A percentile compares a stretch with the other conserved stretches of the same genome.
Evolutionary conservation across 2,113 vertebrate species (phyloP).

Genomic region (Raja brachyura): DNA sequence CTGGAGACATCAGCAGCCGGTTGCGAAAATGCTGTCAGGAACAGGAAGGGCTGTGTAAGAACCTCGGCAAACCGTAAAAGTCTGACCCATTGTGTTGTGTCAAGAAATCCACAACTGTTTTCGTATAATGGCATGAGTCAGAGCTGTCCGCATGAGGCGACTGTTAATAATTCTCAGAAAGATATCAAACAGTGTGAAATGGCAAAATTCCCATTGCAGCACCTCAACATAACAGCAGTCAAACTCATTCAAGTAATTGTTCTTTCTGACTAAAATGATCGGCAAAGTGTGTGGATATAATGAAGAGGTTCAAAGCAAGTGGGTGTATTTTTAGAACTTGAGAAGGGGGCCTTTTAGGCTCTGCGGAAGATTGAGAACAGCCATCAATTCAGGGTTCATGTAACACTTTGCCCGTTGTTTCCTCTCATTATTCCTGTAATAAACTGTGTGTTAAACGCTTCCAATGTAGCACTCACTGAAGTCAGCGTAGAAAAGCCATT

Average conservation of each 20-base stretch:
- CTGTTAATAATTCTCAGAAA: constrained; percentile 8
- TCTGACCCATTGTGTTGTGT: constrained; percentile 9
- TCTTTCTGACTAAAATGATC: neutral
- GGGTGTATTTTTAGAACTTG: neutral
- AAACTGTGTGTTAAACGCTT: neutral
- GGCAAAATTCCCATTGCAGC: neutral
- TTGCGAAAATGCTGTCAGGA: neutral
- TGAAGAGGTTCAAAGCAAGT: neutral
- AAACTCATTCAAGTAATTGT: constrained; percentile 13
- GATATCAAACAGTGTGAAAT: neutral
- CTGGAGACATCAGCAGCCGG: neutral
- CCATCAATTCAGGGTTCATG: neutral
- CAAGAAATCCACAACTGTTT: constrained; percentile 31
- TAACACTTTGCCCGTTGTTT: neutral
- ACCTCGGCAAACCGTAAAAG: neutral
- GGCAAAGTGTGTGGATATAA: neutral
- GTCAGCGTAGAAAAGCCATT: neutral
- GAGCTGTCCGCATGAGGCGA: neutral
- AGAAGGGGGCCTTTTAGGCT: neutral
- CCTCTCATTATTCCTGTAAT: neutral
- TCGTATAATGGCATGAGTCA: neutral
- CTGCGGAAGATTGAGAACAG: neutral
- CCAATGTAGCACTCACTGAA: neutral
- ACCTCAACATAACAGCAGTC: neutral
- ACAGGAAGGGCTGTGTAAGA: neutral